Evolutionary conservation across 2,888 invertebrate species (phyloP), one percentile per base, ranked within the genome.

Genomic region (Patella depressa): DNA sequence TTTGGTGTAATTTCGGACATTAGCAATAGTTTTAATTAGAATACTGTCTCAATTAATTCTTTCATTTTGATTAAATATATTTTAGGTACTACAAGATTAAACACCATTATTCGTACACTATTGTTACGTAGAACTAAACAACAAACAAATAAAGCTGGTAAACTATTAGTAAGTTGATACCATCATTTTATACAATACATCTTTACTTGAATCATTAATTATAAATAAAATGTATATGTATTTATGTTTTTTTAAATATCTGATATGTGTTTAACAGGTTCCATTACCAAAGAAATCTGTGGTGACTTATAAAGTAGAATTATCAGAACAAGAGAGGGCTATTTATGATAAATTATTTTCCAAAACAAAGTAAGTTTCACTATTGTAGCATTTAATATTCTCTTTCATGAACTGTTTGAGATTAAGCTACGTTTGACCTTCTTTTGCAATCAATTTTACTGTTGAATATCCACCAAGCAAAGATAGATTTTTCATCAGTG

Each of bases 91-190:
- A 94, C 94, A 83, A 93, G 98, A 2, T 93, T 98, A n/a, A 95
- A 95, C 88, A 95, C 96, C 0, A 93, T 98, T 0, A 95, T 97
- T 92, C 96, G 96, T 78, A 94, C 95, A 7, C 89, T 99, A 1
- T 94, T 99, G 93, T 92, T 99, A 80, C 93, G 98, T 0, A 93
- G 99, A 71, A 98, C 98, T 0, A 99, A 99, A 91, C 93, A 92
- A 14, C 96, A 97, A 90, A 93, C 96, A 12, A 94, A 95, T 85
- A 92, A 93, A 72, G 92, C 92, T 14, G 96, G 96, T 0, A 88
- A 90, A 84, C 87, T 88, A 72, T 79, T 91, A 79, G 89, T 91
- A 80, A 73, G 85, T 80, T 73, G 45, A 45, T 45, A 9, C 45
- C 9, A 45, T 9, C 45, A 45, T 45, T 45, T 45, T 45, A 45